Base-by-base conservation (phyloP, 2,113 vertebrate genomes). In the Papio anubis region DNA sequence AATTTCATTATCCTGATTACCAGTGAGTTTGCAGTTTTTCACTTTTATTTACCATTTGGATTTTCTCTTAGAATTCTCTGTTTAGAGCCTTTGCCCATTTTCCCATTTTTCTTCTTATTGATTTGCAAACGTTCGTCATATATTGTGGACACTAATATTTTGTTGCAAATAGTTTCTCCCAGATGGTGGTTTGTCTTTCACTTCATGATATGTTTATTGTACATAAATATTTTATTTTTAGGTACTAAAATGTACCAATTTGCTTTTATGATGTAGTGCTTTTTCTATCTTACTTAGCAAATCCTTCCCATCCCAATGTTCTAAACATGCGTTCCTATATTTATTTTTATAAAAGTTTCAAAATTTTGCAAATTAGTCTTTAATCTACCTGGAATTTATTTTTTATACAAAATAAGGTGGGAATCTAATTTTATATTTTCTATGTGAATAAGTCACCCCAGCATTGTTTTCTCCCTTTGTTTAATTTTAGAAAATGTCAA, bases 401-500 rank as follows among this genome's bases (percentile, higher is more conserved):
- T 95, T 75, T 90, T 55, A 38, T 23, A n/a, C 38, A 68, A 84
- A 68, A n/a, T 79, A 45, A 81, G 16, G 2, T 57, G 59, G 25
- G 78, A 48, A 80, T 84, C 50, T 97, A 72, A 79, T 66, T 91
- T 79, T 95, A 48, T 38, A 6, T 78, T 95, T 81, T 92, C 59
- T 30, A 4, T 32, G 8, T 50, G 20, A 86, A n/a, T 9, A 81
- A 87, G 23, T 88, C 6, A 61, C 85, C n/a, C 50, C 8, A 30
- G 40, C 35, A 79, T 72, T 70, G 5, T 68, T 95, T 80, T 80
- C 1, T 79, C 30, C 18, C n/a, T 32, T 32, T 55, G 82, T 87
- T 93, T 66, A 75, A 68, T 50, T 93, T 95, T n/a, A 82, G 87
- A 97, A 96, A 86, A 89, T 66, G 80, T 88, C 92, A 93, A 80